Evolutionary conservation across 2,888 invertebrate species (phyloP), one percentile per base, ranked within the genome.

Genomic region (Caenorhabditis macrosperma): DNA sequence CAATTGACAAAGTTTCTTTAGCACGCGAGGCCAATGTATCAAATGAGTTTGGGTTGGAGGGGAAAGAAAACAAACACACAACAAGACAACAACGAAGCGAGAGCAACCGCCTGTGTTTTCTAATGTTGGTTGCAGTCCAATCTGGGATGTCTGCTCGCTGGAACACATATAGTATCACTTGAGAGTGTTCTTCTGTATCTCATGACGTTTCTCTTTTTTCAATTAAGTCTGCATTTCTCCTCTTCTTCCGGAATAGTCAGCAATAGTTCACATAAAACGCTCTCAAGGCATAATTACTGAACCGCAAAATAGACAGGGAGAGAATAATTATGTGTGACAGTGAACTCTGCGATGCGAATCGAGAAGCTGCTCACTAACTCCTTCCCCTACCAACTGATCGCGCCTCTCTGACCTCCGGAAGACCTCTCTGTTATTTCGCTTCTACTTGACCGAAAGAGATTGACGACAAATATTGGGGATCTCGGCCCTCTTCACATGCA

Each of bases 401-500:
- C 26, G 41, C 38, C 22, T 46, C 44, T 71, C 44, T 72, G 72
- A 61, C 72, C 72, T 57, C 52, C 57, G 2, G 24, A 64, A 61
- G 48, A 71, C 61, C 55, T 59, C 74, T 55, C 44, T 63, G 59
- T 52, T 64, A 64, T 64, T 74, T 41, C 30, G 64, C 64, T 41
- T 64, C 30, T 64, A 66, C 64, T 64, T 64, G 64, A 74, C 57
- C 24, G 57, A 59, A 24, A 44, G 41, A 57, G 57, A 71, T 50
- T 64, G 64, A 57, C 57, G 48, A 57, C 64, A 74, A 57, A 74
- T 64, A 64, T 63, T 74, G 57, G 63, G 48, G 44, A 15, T 20
- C 20, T 60, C 61, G 38, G 44, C 50, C 74, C 74, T 52, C 74
- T 74, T 66, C 74, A 74, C 54, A 59, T 74, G 57, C 64, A 26